phyloP scores from a whole-genome alignment of 1,140 invertebrate genomes.

The Drosophila neocordata region DNA sequence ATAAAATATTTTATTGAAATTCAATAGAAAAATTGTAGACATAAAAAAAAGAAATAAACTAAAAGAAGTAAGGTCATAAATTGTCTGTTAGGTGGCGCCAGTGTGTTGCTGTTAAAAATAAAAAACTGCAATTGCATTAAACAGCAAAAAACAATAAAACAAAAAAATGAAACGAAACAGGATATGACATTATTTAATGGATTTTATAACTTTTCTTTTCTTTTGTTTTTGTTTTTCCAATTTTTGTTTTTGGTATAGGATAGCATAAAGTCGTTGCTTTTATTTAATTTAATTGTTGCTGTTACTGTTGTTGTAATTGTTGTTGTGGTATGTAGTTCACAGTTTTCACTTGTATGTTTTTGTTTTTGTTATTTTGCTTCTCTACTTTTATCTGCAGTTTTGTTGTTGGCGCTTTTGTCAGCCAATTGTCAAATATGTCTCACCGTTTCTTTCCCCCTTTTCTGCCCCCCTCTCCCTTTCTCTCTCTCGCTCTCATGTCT shows the following conservation, averaged over 20 bases:
- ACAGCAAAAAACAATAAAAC: too few species aligned
- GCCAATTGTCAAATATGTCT: conserved; percentile 46
- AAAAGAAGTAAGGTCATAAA: neutral
- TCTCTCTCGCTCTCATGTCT: conserved; percentile 4
- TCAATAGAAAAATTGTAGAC: neutral
- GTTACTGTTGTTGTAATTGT: conserved; percentile 24
- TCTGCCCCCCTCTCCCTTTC: neutral
- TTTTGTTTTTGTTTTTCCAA: neutral
- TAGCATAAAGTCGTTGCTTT: conserved; percentile 5
- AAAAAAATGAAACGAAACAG: neutral
- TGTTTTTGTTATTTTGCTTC: conserved; percentile 26
- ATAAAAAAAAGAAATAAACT: neutral
- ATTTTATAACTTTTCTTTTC: too few species aligned
- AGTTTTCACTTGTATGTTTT: conserved; percentile 9
- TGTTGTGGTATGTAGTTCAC: conserved; percentile 36
- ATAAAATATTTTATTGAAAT: neutral
- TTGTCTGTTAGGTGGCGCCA: neutral
- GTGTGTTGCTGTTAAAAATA: neutral
- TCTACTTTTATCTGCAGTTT: conserved; percentile 63
- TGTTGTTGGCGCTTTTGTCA: conserved; percentile 54
- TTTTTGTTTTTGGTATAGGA: neutral
- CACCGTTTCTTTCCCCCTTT: conserved; percentile 3
- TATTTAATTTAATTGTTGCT: conserved; percentile 21
- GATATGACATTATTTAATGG: neutral
- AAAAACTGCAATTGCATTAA: too few species aligned